These are phyloP conservation scores for Sisyra terminalis DNA, from an alignment of 2,888 invertebrate species.

Conservation along the genomic window DNA sequence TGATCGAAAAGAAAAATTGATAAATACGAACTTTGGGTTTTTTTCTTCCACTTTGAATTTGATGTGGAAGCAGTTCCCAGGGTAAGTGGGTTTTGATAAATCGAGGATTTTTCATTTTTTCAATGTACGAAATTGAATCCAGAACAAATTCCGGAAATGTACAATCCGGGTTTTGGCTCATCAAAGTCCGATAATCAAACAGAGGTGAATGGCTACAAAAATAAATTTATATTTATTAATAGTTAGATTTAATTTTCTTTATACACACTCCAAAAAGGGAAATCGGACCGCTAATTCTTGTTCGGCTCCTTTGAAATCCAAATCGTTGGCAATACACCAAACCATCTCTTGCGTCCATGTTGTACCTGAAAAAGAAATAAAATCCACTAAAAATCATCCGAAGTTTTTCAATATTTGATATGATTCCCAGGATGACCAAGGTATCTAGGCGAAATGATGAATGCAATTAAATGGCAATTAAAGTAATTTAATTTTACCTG, in stretches of 20 bases:
- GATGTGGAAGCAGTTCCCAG: slow-evolving; percentile 36
- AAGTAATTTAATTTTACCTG: too few relatives aligned
- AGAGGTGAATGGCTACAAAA: slow-evolving; percentile 23
- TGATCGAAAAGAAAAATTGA: background rate
- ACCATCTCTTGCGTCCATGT: slow-evolving; percentile 67
- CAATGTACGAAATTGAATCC: slow-evolving; percentile 17
- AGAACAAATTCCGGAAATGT: slow-evolving; percentile 16
- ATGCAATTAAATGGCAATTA: too few relatives aligned
- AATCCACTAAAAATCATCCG: slow-evolving; percentile 1
- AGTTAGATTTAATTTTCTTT: background rate
- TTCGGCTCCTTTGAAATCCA: slow-evolving; percentile 40
- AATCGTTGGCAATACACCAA: slow-evolving; percentile 45
- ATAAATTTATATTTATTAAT: slow-evolving; percentile 4
- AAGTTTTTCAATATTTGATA: background rate
- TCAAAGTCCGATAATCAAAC: slow-evolving; percentile 25
- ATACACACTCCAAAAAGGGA: slow-evolving; percentile 53
- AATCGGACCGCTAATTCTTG: slow-evolving; percentile 38
- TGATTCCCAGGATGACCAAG: slow-evolving; percentile 2
- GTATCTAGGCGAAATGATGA: background rate
- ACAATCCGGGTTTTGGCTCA: slow-evolving; percentile 16
- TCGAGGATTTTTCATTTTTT: slow-evolving; percentile 30
- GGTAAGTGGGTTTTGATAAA: slow-evolving; percentile 50
- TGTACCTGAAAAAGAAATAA: slow-evolving; percentile 34
- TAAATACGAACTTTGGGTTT: slow-evolving; percentile 20
- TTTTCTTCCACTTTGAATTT: slow-evolving; percentile 23